Evolutionary conservation across 2,113 vertebrate species (phyloP).

Genomic region (Rattus rattus): DNA sequence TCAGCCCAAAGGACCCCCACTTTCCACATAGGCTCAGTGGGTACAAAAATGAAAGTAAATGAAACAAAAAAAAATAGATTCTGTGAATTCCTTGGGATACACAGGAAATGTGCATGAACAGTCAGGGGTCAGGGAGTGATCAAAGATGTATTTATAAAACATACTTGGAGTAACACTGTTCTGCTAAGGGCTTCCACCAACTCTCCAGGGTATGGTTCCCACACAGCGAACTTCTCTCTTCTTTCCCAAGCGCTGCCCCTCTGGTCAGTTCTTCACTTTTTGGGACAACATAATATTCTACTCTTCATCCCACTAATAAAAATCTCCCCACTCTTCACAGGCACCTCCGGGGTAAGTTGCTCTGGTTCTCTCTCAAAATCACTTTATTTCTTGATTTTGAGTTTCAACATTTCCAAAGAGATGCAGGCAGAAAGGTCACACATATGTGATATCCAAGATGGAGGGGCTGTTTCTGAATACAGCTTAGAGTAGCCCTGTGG

Average conservation of each 20-base stretch:
- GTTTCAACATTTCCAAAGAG: background rate
- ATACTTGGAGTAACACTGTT: background rate
- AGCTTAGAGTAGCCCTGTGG: background rate
- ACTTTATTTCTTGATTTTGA: background rate
- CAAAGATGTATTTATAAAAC: too few relatives aligned
- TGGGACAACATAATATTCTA: background rate
- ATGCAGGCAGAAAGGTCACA: background rate
- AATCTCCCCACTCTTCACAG: background rate
- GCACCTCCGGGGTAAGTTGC: background rate
- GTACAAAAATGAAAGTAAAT: background rate
- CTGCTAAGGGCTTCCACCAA: background rate
- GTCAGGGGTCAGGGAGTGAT: too few relatives aligned
- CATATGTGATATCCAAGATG: background rate
- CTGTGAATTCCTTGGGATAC: background rate
- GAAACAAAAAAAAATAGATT: background rate
- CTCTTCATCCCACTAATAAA: background rate
- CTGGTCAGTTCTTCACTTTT: background rate
- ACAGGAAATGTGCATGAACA: background rate
- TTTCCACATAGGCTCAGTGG: background rate
- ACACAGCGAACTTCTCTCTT: background rate
- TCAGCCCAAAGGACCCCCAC: background rate
- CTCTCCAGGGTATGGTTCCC: background rate
- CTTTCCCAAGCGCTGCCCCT: background rate
- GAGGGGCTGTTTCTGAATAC: background rate
- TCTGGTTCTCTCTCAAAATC: background rate